A percentile compares a stretch with the other conserved stretches of the same genome.
Conservation (phyloP, 2,888 invertebrate genomes). For the Hirtodrosophila histrioides region DNA sequence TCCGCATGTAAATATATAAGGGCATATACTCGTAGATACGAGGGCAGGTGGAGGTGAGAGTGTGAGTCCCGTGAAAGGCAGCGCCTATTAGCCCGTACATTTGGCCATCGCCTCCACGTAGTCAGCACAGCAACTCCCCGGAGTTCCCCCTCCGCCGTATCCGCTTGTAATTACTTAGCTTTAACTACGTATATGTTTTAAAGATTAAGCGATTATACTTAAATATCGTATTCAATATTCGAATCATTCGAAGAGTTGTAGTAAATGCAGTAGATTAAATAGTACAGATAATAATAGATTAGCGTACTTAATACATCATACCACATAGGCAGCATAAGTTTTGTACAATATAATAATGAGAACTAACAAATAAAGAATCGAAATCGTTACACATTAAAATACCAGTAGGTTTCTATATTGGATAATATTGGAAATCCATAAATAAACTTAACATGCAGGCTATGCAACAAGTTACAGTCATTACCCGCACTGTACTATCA, state of each 20-base stretch:
- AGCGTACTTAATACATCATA: constrained; percentile 49
- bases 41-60: constrained; percentile 25
- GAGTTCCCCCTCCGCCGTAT: constrained; percentile 23
- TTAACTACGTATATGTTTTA: constrained; percentile 66
- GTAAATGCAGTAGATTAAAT: constrained; percentile 46
- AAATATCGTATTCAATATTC: constrained; percentile 36
- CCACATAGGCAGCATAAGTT: constrained; percentile 61
- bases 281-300: constrained; percentile 31
- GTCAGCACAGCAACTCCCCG: constrained; percentile 17
- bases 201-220: constrained; percentile 38
- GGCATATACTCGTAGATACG: constrained; percentile 30
- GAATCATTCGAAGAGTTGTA: constrained; percentile 38
- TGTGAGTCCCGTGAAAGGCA: constrained; percentile 12
- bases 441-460: too few species aligned
- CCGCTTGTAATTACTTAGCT: constrained; percentile 74
- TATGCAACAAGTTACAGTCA: too few species aligned
- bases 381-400: constrained; percentile 28
- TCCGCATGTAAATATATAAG: constrained; percentile 63
- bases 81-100: constrained; percentile 2
- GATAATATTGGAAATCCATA: not conserved
- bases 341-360: constrained; percentile 66
- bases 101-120: constrained; percentile 7
- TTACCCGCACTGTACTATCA: too few species aligned
- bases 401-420: too few species aligned
- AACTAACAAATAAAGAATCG: constrained; percentile 68